phyloP scores from a whole-genome alignment of 2,113 vertebrate species.

The Phyllostomus discolor region DNA sequence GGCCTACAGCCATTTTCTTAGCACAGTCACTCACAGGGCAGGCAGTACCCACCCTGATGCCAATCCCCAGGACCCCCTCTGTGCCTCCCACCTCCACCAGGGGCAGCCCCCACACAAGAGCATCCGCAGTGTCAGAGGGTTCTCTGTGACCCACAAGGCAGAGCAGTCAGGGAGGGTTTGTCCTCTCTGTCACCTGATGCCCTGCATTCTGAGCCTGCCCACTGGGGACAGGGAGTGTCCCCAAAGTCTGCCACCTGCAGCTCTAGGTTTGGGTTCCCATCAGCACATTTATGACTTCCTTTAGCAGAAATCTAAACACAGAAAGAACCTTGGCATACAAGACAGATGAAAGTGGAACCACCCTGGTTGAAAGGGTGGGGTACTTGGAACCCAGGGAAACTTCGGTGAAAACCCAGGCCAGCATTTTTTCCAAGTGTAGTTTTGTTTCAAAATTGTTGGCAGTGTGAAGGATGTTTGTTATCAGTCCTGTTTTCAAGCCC shows the following conservation, averaged over 20 bases:
- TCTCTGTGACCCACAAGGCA: neutral
- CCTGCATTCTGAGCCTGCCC: neutral
- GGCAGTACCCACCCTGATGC: neutral
- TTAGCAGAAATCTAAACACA: slow-evolving; percentile 13
- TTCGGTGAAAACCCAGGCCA: slow-evolving; percentile 12
- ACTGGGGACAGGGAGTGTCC: neutral
- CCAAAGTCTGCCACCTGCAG: neutral
- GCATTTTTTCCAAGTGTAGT: neutral
- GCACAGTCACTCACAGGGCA: neutral
- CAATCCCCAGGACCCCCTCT: neutral
- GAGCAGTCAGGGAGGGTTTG: neutral
- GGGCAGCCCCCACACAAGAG: neutral
- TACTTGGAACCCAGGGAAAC: slow-evolving; percentile 14
- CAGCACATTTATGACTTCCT: slow-evolving; percentile 11
- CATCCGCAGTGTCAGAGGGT: neutral
- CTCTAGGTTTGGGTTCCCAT: neutral
- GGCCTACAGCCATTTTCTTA: slow-evolving; percentile 1
- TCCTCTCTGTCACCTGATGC: neutral
- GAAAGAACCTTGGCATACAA: neutral
- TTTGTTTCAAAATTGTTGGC: neutral
- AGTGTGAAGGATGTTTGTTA: neutral
- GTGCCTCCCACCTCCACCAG: neutral
- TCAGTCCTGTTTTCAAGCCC: neutral
- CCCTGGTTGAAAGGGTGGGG: neutral
- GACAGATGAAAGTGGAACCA: neutral